These are phyloP conservation scores for Zophobas morio DNA, from an alignment of 1,140 invertebrate species.

Conservation along the genomic window DNA sequence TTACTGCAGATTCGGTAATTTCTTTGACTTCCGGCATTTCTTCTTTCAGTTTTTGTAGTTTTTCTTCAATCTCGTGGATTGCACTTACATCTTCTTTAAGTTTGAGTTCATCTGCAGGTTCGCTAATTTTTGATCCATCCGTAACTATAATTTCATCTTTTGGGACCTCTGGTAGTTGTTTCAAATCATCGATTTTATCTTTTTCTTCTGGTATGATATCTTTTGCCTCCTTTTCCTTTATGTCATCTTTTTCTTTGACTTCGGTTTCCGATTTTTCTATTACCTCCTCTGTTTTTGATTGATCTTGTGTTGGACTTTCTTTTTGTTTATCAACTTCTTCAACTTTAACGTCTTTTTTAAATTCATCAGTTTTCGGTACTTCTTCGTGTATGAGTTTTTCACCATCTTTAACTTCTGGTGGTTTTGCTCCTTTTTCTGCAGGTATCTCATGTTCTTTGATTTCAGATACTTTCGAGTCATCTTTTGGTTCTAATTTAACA, in stretches of 20 bases:
- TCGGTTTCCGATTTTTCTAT: constrained; percentile 58
- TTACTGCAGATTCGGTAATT: constrained; percentile 21
- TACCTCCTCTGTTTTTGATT: constrained; percentile 32
- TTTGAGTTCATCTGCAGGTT: background rate
- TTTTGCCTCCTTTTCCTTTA: constrained; percentile 56
- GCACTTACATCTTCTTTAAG: constrained; percentile 28
- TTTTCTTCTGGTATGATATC: constrained; percentile 29
- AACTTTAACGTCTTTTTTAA: constrained; percentile 45
- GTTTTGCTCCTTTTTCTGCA: constrained; percentile 52
- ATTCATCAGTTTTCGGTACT: constrained; percentile 22
- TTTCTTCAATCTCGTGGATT: constrained; percentile 44
- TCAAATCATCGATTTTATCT: constrained; percentile 19
- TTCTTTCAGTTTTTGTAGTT: constrained; percentile 42
- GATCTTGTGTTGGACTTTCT: constrained; percentile 19
- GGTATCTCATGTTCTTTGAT: constrained; percentile 28
- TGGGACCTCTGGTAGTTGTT: constrained; percentile 39
- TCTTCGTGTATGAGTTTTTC: constrained; percentile 42
- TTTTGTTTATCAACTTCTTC: constrained; percentile 12
- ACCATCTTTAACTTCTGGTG: constrained; percentile 49
- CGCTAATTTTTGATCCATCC: constrained; percentile 22
- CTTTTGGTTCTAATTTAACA: background rate
- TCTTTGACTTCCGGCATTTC: constrained; percentile 13
- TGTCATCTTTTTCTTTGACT: constrained; percentile 40
- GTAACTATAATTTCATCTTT: constrained; percentile 22
- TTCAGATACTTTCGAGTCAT: constrained; percentile 49